Conservation (phyloP, 2,113 vertebrate genomes). For the Sylvietta virens region DNA sequence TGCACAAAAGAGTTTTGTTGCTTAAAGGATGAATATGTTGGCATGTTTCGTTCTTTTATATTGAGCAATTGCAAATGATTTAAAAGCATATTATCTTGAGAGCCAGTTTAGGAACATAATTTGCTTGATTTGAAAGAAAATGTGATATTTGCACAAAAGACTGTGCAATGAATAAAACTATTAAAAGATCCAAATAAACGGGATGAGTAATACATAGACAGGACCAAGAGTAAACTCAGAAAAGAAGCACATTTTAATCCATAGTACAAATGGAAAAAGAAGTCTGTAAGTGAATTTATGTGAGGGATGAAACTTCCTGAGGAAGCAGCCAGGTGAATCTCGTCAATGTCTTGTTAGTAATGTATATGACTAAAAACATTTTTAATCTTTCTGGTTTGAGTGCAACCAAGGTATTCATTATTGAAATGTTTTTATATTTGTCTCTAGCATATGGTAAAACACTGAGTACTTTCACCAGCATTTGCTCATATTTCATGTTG, state of each 20-base stretch:
- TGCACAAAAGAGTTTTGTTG: background rate
- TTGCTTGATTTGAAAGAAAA: background rate
- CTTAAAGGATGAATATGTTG: background rate
- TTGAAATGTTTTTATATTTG: background rate
- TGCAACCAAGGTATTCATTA: background rate
- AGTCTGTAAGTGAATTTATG: background rate
- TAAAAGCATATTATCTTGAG: background rate
- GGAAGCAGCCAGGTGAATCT: background rate
- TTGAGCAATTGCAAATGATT: background rate
- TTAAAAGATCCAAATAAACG: background rate
- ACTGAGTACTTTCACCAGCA: background rate
- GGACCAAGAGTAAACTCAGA: background rate
- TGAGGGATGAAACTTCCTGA: background rate
- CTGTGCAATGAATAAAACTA: background rate
- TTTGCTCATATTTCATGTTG: background rate
- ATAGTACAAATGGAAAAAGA: background rate
- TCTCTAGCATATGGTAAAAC: background rate
- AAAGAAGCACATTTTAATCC: background rate
- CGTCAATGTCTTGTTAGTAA: background rate
- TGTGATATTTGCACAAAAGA: background rate
- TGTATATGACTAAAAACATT: background rate
- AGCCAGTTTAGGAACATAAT: background rate
- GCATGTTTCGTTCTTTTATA: background rate
- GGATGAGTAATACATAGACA: background rate
- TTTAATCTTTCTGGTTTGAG: background rate